Evolutionary conservation across 2,113 vertebrate species (phyloP), one percentile per base, ranked within the genome.

Genomic region (Chiloscyllium plagiosum): DNA sequence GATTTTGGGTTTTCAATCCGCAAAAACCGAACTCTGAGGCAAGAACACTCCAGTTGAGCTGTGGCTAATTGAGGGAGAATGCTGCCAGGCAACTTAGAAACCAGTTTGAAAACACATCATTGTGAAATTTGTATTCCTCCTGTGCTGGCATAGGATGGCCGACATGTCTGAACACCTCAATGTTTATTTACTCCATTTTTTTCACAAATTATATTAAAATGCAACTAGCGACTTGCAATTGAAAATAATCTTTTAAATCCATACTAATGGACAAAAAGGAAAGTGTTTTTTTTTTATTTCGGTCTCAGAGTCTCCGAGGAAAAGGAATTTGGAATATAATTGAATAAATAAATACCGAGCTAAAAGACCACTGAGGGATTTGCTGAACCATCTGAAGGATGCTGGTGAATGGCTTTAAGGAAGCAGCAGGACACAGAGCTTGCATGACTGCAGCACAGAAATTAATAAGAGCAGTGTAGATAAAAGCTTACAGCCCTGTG

Each of bases 291-390:
- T 90, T 90, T 93, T 61, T 61, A 2, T 47, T 47, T 47, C 42
- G 42, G 6, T 7, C 89, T 37, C 89, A 93, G 26, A 93, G 15
- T 42, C 15, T 83, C 37, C 6, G 4, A 20, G 37, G 37, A 47
- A 47, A 83, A 83, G 80, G 80, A 83, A 83, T 83, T 83, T 83
- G 37, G 80, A 83, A 37, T 7, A 93, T 37, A 93, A 93, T 93
- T 93, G 89, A 66, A 93, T 66, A 66, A 93, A n/a, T 66, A 93
- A 93, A 42, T 66, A 66, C 61, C n/a, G 65, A 68, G 33, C 15
- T 37, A 66, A 83, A 47, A 66, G 61, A 66, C 61, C 56, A 20
- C 15, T 8, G 15, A n/a, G 89, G 33, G n/a, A 68, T n/a, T 42
- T 37, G 89, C n/a, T 68, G 15, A 8, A 65, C 66, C 7, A 33